Evolutionary conservation across 2,797 vertebrate species (phyloP).

Genomic region (Semaprochilodus insignis): DNA sequence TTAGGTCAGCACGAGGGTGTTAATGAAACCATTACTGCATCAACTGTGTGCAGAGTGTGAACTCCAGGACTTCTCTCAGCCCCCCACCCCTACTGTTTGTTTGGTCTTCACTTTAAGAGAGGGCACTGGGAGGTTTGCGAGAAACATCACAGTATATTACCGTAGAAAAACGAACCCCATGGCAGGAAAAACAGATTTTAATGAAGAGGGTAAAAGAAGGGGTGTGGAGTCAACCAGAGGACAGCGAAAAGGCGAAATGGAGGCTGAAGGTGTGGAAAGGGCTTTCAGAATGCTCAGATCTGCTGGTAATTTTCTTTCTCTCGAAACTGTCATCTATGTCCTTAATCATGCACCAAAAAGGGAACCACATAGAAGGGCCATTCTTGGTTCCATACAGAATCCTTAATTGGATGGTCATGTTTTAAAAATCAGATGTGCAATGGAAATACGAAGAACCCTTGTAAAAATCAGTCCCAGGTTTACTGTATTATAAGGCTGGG

Average conservation of each 20-base stretch:
- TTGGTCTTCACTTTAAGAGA: constrained; percentile 67
- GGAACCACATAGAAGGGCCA: no score
- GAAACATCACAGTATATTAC: constrained; percentile 42
- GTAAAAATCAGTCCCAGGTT: no score
- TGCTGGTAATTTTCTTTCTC: neutral
- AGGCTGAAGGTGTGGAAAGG: constrained; percentile 5
- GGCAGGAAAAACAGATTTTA: constrained; percentile 46
- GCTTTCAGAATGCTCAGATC: neutral
- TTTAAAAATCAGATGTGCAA: neutral
- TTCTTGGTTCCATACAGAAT: neutral
- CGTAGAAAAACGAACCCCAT: constrained; percentile 28
- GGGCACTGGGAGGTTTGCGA: constrained; percentile 68
- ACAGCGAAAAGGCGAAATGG: constrained; percentile 6
- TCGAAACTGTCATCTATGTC: neutral
- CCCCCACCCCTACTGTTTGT: constrained; percentile 60
- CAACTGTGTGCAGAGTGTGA: constrained; percentile 25
- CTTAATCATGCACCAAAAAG: neutral
- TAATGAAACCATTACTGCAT: constrained; percentile 40
- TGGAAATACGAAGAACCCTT: neutral
- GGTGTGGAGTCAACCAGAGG: constrained; percentile 8
- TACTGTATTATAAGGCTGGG: no score
- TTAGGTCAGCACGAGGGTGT: neutral
- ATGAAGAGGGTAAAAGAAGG: constrained; percentile 38
- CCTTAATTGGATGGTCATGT: neutral
- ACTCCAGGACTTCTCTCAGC: neutral